phyloP scores from a whole-genome alignment of 2,113 vertebrate genomes.

The Protobothrops mucrosquamatus region DNA sequence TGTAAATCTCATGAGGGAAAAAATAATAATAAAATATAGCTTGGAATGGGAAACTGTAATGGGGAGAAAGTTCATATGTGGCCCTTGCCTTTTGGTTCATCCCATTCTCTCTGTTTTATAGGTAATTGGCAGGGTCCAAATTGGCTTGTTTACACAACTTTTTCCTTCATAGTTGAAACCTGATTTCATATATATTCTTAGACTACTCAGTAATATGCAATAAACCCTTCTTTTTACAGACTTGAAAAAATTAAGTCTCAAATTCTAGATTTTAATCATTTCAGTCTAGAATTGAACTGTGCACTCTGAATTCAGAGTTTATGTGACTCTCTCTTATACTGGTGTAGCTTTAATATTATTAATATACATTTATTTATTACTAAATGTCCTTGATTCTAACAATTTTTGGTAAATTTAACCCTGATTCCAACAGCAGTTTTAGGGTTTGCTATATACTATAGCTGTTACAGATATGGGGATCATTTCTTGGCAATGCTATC shows the following conservation, averaged over 20 bases:
- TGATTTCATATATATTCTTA: not conserved
- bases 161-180: not conserved
- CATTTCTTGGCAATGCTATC: conserved; percentile 5
- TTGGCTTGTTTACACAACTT: not conserved
- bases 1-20: not conserved
- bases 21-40: not conserved
- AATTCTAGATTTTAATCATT: not conserved
- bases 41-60: not conserved
- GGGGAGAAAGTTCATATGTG: not conserved
- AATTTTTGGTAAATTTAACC: not conserved
- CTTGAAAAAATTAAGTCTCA: not conserved
- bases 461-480: not conserved
- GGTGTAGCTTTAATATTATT: not conserved
- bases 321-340: not conserved
- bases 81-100: not conserved
- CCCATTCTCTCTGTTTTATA: not conserved
- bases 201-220: not conserved
- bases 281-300: not conserved
- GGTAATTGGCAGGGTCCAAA: not conserved
- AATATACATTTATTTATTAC: not conserved
- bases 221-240: not conserved
- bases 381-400: not conserved
- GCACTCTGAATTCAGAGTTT: not conserved
- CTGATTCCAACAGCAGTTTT: not conserved
- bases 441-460: not conserved